These are phyloP conservation scores for Epicampocera succincta DNA, from an alignment of 2,888 invertebrate species.

Conservation along the genomic window DNA sequence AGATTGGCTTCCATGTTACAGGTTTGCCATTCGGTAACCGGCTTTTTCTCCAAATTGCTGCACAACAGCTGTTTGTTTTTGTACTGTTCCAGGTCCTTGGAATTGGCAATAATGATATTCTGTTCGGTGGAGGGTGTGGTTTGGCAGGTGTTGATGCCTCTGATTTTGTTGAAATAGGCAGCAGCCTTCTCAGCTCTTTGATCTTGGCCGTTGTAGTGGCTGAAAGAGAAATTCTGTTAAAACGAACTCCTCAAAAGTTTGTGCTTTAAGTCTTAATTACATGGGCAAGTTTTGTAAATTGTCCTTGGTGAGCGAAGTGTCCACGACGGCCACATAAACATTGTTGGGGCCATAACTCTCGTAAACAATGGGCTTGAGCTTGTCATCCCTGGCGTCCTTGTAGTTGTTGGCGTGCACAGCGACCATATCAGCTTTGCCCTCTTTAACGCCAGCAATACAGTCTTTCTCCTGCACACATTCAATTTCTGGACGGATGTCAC, in stretches of 20 bases:
- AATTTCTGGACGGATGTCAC: constrained; percentile 90
- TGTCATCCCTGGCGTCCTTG: constrained; percentile 74
- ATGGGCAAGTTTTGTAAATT: constrained; percentile 75
- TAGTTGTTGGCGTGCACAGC: constrained; percentile 73
- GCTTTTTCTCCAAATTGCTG: constrained; percentile 76
- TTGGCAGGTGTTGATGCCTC: constrained; percentile 76
- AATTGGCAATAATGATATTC: constrained; percentile 76
- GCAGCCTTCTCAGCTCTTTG: constrained; percentile 78
- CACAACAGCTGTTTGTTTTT: constrained; percentile 79
- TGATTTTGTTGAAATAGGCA: constrained; percentile 77
- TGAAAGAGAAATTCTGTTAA: constrained; percentile 54
- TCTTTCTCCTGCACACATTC: constrained; percentile 87
- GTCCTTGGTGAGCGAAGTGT: constrained; percentile 75
- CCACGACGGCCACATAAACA: constrained; percentile 78
- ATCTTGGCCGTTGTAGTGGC: constrained; percentile 76
- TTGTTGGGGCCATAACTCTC: constrained; percentile 76
- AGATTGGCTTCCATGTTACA: constrained; percentile 80
- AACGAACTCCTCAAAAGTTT: too few relatives aligned
- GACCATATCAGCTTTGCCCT: constrained; percentile 76
- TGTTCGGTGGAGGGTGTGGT: constrained; percentile 73
- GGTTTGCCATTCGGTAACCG: constrained; percentile 76
- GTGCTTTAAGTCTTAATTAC: constrained; percentile 73
- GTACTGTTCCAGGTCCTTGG: constrained; percentile 76
- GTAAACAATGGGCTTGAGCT: constrained; percentile 78
- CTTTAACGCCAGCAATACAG: constrained; percentile 76